These are phyloP conservation scores for Microtus montanus DNA, from an alignment of 2,113 vertebrate species.

Conservation along the genomic window DNA sequence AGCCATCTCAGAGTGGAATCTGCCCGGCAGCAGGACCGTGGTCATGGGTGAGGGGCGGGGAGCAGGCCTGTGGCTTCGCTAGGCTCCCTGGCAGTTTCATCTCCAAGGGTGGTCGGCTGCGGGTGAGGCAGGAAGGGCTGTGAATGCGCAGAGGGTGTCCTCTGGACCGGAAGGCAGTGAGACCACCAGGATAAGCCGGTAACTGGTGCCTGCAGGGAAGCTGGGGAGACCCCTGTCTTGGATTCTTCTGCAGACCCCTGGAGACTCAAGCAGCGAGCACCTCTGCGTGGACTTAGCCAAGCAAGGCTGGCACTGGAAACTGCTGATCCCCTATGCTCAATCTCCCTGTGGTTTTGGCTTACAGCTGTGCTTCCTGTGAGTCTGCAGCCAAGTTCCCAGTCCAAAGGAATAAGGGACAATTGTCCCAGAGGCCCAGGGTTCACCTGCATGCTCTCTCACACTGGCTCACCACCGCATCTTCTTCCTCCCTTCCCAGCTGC, in stretches of 20 bases:
- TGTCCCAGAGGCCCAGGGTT: no score
- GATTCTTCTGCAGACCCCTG: not conserved
- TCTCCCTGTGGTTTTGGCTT: not conserved
- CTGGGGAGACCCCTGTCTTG: not conserved
- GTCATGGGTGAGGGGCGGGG: fast-evolving
- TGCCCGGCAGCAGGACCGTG: no score
- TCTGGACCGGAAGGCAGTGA: no score
- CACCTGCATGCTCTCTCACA: no score
- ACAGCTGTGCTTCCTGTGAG: not conserved
- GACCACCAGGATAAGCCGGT: not conserved
- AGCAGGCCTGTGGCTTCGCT: not conserved
- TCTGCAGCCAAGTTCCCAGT: not conserved
- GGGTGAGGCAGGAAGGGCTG: not conserved
- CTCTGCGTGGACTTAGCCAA: not conserved
- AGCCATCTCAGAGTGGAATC: not conserved
- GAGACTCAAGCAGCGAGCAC: not conserved
- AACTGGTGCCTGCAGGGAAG: no score
- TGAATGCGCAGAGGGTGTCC: not conserved
- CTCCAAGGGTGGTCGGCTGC: no score
- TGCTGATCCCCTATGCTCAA: not conserved
- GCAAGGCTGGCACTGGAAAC: not conserved
- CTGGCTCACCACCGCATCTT: not conserved
- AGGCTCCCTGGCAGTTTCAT: not conserved
- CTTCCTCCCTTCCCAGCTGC: no score
- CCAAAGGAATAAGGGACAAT: not conserved